These are phyloP conservation scores for Horisme vitalbata DNA, from an alignment of 2,888 invertebrate species.

Conservation along the genomic window DNA sequence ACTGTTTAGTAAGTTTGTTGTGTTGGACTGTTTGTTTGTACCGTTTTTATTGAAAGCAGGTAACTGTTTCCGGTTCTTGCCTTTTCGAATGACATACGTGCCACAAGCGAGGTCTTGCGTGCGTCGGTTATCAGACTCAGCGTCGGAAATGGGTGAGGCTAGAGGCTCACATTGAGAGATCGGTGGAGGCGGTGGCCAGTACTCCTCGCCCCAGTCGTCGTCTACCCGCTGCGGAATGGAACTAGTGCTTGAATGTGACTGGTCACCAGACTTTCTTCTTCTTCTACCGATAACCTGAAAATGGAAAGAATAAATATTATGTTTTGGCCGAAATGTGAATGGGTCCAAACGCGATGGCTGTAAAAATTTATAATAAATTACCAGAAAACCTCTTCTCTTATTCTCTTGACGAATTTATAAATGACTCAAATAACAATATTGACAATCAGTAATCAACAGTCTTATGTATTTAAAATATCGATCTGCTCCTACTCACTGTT, in stretches of 20 bases:
- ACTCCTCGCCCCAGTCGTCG: slow-evolving; percentile 84
- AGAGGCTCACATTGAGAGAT: slow-evolving; percentile 85
- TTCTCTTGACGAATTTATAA: no score
- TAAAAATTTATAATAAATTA: no score
- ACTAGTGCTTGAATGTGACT: slow-evolving; percentile 86
- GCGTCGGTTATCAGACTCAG: slow-evolving; percentile 63
- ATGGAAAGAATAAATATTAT: neutral
- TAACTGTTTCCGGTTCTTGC: slow-evolving; percentile 87
- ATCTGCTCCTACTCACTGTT: no score
- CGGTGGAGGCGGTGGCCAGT: slow-evolving; percentile 89
- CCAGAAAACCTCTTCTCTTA: no score
- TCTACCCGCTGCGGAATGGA: slow-evolving; percentile 87
- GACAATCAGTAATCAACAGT: no score
- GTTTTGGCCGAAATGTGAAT: no score
- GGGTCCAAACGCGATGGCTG: no score
- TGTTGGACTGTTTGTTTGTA: slow-evolving; percentile 66
- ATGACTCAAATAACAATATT: no score
- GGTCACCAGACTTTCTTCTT: slow-evolving; percentile 81
- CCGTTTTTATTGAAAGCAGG: slow-evolving; percentile 82
- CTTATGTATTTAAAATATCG: no score
- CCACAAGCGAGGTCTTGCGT: slow-evolving; percentile 78
- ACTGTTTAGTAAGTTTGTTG: slow-evolving; percentile 64
- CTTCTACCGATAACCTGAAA: slow-evolving; percentile 82
- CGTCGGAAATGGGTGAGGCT: slow-evolving; percentile 87
- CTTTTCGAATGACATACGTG: slow-evolving; percentile 91